Percentiles rank a stretch among this genome's conserved stretches.
These are phyloP conservation scores for Hemithea aestivaria DNA, from an alignment of 2,888 invertebrate species.

Conservation along the genomic window DNA sequence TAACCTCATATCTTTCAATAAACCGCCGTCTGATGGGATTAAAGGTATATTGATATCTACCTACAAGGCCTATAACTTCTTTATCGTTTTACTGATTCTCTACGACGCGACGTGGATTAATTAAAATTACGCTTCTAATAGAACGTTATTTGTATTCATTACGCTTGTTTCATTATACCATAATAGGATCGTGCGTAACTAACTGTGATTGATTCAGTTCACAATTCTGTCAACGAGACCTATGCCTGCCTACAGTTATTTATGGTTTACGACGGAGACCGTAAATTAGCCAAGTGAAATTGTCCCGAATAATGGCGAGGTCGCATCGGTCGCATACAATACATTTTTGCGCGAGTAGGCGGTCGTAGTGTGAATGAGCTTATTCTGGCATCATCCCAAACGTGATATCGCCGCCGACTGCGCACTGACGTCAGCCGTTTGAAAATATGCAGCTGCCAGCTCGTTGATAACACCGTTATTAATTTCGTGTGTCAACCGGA, in stretches of 20 bases:
- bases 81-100: no score
- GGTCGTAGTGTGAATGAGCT: constrained; percentile 71
- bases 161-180: constrained; percentile 1
- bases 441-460: constrained; percentile 46
- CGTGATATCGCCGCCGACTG: constrained; percentile 44
- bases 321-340: constrained; percentile 25
- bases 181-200: constrained; percentile 4
- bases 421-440: constrained; percentile 53
- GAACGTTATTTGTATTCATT: constrained; percentile 13
- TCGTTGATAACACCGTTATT: constrained; percentile 37
- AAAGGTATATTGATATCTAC: no score
- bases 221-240: constrained; percentile 4
- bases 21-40: no score
- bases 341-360: constrained; percentile 51
- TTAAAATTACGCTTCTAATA: no score
- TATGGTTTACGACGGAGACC: constrained; percentile 8
- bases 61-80: no score
- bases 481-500: constrained; percentile 22
- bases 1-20: no score
- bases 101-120: no score
- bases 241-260: constrained; percentile 3
- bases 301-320: constrained; percentile 25
- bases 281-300: constrained; percentile 22
- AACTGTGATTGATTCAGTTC: constrained; percentile 6
- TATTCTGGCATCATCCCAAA: constrained; percentile 65